Percentiles rank a stretch among this genome's conserved stretches.
Conservation (phyloP, 1,140 invertebrate genomes). For the Frieseomelitta varia region DNA sequence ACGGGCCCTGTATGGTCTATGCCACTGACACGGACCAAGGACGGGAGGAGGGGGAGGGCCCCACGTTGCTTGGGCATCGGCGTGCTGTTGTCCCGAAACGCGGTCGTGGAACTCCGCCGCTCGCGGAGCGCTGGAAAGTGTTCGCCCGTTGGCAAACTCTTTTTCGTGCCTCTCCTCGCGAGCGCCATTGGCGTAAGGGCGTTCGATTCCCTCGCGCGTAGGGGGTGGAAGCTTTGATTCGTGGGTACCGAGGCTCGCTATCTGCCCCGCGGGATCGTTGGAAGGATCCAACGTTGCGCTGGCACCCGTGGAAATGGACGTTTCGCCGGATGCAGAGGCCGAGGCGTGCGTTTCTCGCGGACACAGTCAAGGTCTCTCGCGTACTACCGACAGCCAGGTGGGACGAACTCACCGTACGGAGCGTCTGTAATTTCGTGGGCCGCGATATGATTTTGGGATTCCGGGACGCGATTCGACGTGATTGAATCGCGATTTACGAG, state of each 20-base stretch:
- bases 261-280: background rate
- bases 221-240: constrained; percentile 14
- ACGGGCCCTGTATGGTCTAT: constrained; percentile 82
- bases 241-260: background rate
- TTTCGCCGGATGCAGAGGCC: background rate
- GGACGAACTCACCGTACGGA: background rate
- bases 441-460: background rate
- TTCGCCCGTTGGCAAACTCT: constrained; percentile 77
- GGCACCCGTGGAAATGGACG: background rate
- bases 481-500: background rate
- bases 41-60: constrained; percentile 71
- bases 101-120: constrained; percentile 79
- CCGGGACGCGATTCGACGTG: background rate
- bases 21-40: constrained; percentile 83
- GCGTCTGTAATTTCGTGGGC: background rate
- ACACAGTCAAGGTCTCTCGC: background rate
- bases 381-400: background rate
- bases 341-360: background rate
- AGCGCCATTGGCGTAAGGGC: constrained; percentile 71
- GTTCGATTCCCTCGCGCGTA: background rate
- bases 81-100: constrained; percentile 80
- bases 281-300: background rate
- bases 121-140: constrained; percentile 73
- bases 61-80: constrained; percentile 65
- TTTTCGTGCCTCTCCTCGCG: constrained; percentile 71